These are phyloP conservation scores for Siderastrea siderea DNA, from an alignment of 92 coral and sea anemone species.

Conservation along the genomic window DNA sequence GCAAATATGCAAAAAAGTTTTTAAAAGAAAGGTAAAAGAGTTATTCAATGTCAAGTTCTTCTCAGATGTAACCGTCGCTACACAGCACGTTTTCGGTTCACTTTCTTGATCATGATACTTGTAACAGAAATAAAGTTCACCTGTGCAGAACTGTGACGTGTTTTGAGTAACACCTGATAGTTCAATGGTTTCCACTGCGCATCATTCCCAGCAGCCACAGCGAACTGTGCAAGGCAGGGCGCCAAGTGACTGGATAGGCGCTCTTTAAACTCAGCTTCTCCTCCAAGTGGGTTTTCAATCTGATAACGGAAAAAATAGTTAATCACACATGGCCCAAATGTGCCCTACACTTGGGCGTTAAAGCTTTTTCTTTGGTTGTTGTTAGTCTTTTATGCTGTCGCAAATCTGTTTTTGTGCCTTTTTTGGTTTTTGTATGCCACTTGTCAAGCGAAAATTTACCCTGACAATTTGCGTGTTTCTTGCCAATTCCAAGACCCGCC, in stretches of 20 bases:
- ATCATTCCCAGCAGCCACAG: conserved; percentile 97
- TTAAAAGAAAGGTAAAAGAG: no score
- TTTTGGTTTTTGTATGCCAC: no score
- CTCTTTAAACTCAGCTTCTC: conserved; percentile 73
- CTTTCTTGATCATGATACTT: background rate
- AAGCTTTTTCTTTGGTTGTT: no score
- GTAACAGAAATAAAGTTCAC: conserved; percentile 28
- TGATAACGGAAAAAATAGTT: conserved; percentile 4
- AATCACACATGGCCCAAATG: background rate
- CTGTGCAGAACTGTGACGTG: conserved; percentile 93
- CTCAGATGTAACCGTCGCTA: background rate
- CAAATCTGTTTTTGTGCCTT: no score
- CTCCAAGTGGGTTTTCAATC: conserved; percentile 92
- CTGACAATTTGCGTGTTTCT: no score
- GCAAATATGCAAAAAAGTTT: no score
- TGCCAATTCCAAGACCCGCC: no score
- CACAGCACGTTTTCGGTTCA: background rate
- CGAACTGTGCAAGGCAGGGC: conserved; percentile 96
- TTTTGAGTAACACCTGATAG: conserved; percentile 93
- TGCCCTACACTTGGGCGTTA: no score
- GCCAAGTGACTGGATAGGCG: conserved; percentile 86
- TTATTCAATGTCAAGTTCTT: no score
- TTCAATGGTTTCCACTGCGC: conserved; percentile 94
- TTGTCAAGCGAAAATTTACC: no score
- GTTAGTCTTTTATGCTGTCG: no score